A percentile compares a stretch with the other conserved stretches of the same genome.
Evolutionary conservation across 2,888 invertebrate species (phyloP).

Genomic region (Hyles lineata): DNA sequence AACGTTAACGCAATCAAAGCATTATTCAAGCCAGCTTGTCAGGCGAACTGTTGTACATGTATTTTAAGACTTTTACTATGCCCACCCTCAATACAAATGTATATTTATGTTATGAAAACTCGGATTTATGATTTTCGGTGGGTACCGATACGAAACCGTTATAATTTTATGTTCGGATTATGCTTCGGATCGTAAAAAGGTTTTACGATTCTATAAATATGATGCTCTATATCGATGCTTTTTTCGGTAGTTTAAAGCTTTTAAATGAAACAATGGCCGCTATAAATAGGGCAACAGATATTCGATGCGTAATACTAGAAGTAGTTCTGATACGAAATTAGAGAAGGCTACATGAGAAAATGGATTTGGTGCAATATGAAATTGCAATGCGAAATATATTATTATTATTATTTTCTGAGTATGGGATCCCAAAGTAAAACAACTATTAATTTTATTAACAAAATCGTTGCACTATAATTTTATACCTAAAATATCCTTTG

Average conservation of each 20-base stretch:
- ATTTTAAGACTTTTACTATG: slow-evolving; percentile 36
- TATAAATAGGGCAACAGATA: slow-evolving; percentile 21
- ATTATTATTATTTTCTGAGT: no score
- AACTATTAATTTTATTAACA: no score
- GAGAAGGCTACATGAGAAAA: no score
- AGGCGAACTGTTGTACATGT: slow-evolving; percentile 30
- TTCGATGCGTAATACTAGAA: neutral
- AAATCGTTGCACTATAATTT: no score
- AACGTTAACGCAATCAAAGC: slow-evolving; percentile 31
- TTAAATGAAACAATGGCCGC: slow-evolving; percentile 44
- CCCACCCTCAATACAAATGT: slow-evolving; percentile 38
- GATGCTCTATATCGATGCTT: slow-evolving; percentile 59
- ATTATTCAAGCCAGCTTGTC: slow-evolving; percentile 30
- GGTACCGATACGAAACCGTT: slow-evolving; percentile 63
- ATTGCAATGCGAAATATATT: no score
- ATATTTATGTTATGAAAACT: slow-evolving; percentile 50
- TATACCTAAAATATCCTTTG: no score
- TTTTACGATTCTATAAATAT: slow-evolving; percentile 77
- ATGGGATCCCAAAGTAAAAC: no score
- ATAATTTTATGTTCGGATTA: slow-evolving; percentile 75
- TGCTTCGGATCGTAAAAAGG: slow-evolving; percentile 68
- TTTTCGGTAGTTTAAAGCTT: slow-evolving; percentile 43
- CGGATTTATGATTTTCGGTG: slow-evolving; percentile 67
- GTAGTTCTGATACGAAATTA: no score
- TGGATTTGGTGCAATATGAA: no score